phyloP scores from a whole-genome alignment of 2,888 invertebrate genomes.

The Tortrix viridana region DNA sequence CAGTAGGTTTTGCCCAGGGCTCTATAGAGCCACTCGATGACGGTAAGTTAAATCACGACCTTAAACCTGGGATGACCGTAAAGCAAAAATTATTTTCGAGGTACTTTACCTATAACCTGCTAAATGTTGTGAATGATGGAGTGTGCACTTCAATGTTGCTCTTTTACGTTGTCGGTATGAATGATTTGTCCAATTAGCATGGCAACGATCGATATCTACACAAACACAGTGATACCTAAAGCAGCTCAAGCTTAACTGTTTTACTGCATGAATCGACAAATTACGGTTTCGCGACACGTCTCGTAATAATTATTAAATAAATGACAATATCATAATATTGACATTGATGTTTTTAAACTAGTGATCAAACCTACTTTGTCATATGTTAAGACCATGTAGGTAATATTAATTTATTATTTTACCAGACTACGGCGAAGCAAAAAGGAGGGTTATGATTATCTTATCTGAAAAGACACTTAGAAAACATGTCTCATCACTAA shows the following conservation, averaged over 20 bases:
- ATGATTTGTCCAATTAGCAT: slow-evolving; percentile 71
- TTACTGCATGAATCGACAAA: slow-evolving; percentile 48
- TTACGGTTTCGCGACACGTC: too few relatives aligned
- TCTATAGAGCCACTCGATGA: slow-evolving; percentile 75
- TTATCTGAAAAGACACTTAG: too few relatives aligned
- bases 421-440: too few relatives aligned
- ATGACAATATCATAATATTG: too few relatives aligned
- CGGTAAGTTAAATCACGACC: slow-evolving; percentile 57
- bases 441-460: too few relatives aligned
- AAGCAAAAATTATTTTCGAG: background rate
- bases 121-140: slow-evolving; percentile 48
- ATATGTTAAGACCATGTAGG: too few relatives aligned
- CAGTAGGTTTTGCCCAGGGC: slow-evolving; percentile 76
- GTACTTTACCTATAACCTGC: slow-evolving; percentile 3
- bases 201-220: slow-evolving; percentile 54
- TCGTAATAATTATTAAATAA: too few relatives aligned
- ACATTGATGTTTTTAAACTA: too few relatives aligned
- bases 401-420: too few relatives aligned
- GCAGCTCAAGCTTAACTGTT: slow-evolving; percentile 40
- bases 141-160: slow-evolving; percentile 58
- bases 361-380: too few relatives aligned
- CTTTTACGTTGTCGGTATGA: slow-evolving; percentile 73
- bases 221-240: slow-evolving; percentile 14
- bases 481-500: too few relatives aligned
- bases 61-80: slow-evolving; percentile 6